Evolutionary conservation across 2,113 vertebrate genomes (phyloP).

Genomic region (Misgurnus mizolepis): DNA sequence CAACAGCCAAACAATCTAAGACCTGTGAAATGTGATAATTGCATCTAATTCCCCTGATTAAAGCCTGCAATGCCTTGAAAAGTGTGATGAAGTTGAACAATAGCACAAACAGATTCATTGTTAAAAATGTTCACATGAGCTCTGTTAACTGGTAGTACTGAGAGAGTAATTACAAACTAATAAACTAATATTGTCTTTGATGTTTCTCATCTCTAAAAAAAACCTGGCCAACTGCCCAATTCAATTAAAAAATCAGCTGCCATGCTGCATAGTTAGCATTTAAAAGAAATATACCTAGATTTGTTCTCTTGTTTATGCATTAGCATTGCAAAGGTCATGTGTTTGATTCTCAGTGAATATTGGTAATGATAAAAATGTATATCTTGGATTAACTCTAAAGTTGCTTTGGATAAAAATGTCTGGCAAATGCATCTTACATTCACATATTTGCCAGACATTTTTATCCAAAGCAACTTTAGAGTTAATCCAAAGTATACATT

Average conservation of each 20-base stretch:
- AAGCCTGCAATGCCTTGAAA: constrained; percentile 1
- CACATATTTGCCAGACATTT: too few relatives aligned
- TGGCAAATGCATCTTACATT: too few relatives aligned
- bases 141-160: background rate
- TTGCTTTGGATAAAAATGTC: too few relatives aligned
- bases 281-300: too few relatives aligned
- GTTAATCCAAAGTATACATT: too few relatives aligned
- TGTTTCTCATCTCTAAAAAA: background rate
- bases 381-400: too few relatives aligned
- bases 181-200: background rate
- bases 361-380: too few relatives aligned
- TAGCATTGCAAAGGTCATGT: too few relatives aligned
- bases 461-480: too few relatives aligned
- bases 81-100: constrained; percentile 4
- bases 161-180: background rate
- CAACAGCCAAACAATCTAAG: background rate
- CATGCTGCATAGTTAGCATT: background rate
- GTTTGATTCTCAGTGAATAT: too few relatives aligned
- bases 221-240: background rate
- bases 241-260: background rate
- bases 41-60: background rate
- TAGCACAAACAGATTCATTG: background rate
- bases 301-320: too few relatives aligned
- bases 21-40: constrained; percentile 15
- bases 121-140: background rate